Evolutionary conservation across 2,113 vertebrate genomes (phyloP).

Genomic region (Odobenus rosmarus): DNA sequence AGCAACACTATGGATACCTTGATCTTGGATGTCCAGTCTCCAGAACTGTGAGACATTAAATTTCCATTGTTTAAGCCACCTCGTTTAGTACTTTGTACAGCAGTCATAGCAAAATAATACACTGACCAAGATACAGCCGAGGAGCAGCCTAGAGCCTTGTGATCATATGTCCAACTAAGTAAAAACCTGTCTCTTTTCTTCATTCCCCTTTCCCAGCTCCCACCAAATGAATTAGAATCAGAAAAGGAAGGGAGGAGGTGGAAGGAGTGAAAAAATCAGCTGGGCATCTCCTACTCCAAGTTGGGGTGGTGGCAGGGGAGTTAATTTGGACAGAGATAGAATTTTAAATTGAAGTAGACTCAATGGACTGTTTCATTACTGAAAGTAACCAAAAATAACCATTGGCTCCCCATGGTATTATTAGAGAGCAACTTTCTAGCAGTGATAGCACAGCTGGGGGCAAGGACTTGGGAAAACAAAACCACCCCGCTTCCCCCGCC

Average conservation of each 20-base stretch:
- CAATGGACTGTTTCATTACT: not conserved
- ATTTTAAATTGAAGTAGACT: constrained; percentile 22
- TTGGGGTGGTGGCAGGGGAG: not conserved
- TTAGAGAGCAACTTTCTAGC: not conserved
- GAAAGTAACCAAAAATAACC: constrained; percentile 15
- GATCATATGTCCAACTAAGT: not conserved
- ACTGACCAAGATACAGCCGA: not conserved
- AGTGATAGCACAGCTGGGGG: not conserved
- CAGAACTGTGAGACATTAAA: not conserved
- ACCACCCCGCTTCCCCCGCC: not conserved
- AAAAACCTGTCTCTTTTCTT: not conserved
- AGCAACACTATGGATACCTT: not conserved
- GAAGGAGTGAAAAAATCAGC: not conserved
- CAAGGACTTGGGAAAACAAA: not conserved
- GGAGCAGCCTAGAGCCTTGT: not conserved
- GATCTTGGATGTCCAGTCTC: not conserved
- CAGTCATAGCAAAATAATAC: not conserved
- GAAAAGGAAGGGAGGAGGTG: not conserved
- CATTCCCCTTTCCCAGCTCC: not conserved
- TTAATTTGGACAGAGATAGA: not conserved
- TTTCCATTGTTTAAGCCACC: not conserved
- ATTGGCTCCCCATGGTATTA: not conserved
- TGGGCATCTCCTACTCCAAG: not conserved
- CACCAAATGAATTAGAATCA: not conserved
- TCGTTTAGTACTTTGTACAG: not conserved